These are phyloP conservation scores for Euglossa dilemma DNA, from an alignment of 1,140 invertebrate species.

Conservation along the genomic window DNA sequence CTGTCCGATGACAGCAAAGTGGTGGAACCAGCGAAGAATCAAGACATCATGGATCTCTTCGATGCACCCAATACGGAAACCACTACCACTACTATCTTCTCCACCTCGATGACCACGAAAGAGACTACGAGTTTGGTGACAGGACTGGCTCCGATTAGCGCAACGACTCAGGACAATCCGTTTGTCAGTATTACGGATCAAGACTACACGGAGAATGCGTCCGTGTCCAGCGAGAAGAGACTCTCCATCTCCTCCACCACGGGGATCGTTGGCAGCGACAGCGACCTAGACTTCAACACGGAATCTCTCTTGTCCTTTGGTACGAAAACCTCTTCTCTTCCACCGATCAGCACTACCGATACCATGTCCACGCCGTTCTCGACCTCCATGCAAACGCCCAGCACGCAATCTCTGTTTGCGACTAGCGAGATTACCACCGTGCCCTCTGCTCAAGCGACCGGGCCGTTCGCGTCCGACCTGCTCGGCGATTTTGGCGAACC, in stretches of 20 bases:
- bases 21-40: conserved; percentile 56
- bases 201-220: conserved; percentile 56
- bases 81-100: conserved; percentile 68
- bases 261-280: conserved; percentile 28
- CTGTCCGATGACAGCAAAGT: conserved; percentile 68
- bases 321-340: background rate
- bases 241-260: conserved; percentile 61
- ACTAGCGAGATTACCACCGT: background rate
- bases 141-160: conserved; percentile 49
- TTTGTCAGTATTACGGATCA: conserved; percentile 64
- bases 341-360: background rate
- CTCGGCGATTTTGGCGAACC: conserved; percentile 71
- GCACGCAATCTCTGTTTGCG: conserved; percentile 21
- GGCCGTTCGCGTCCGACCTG: conserved; percentile 69
- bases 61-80: conserved; percentile 75
- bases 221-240: conserved; percentile 66
- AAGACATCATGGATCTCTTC: conserved; percentile 79
- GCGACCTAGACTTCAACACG: conserved; percentile 35
- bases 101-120: conserved; percentile 64
- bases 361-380: conserved; percentile 38
- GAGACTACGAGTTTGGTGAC: conserved; percentile 45
- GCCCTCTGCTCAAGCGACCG: background rate
- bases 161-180: conserved; percentile 71
- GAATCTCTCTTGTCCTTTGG: conserved; percentile 61
- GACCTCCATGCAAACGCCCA: background rate